phyloP scores from a whole-genome alignment of 1,140 invertebrate genomes.

The Tetraneura akinire region DNA sequence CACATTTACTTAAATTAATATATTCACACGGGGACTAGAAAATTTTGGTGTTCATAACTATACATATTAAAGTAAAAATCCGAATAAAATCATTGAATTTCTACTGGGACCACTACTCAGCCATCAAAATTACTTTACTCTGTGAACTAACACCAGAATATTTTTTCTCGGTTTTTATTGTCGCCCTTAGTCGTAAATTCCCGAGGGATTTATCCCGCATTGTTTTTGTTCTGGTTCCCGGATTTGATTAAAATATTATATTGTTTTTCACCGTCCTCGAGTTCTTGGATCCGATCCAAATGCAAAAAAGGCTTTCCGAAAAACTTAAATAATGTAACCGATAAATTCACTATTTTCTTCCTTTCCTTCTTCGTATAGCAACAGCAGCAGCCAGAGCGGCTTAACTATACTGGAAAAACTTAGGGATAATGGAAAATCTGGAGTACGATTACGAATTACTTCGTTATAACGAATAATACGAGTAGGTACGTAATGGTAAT shows the following conservation, averaged over 20 bases:
- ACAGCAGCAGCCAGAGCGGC: neutral
- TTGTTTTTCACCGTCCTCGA: constrained; percentile 46
- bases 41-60: neutral
- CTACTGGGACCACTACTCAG: neutral
- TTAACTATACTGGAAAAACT: neutral
- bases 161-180: constrained; percentile 46
- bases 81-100: constrained; percentile 5
- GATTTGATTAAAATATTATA: constrained; percentile 52
- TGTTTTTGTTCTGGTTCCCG: constrained; percentile 41
- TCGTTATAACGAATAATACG: neutral
- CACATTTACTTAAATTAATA: no score
- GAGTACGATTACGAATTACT: constrained; percentile 30
- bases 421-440: constrained; percentile 20
- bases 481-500: no score
- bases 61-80: neutral
- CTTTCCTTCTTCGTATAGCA: neutral
- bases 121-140: constrained; percentile 17
- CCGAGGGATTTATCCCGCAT: constrained; percentile 45
- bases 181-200: constrained; percentile 44
- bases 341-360: constrained; percentile 33
- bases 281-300: constrained; percentile 47
- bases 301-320: constrained; percentile 19
- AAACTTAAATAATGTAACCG: constrained; percentile 44
- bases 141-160: constrained; percentile 5
- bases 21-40: no score